Conservation (phyloP, 2,797 vertebrate genomes). For the Poeciliopsis infans region DNA sequence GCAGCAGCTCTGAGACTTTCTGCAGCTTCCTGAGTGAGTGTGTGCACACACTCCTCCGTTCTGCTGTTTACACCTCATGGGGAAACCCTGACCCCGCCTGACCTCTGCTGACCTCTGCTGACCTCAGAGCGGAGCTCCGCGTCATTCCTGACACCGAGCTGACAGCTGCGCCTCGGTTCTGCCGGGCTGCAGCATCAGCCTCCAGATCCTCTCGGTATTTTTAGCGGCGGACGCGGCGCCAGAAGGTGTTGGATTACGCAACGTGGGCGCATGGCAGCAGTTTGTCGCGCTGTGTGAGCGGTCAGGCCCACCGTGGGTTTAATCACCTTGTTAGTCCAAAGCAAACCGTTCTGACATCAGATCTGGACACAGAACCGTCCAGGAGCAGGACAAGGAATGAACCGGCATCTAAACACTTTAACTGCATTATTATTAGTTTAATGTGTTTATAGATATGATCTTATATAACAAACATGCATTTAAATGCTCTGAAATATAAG, state of each 20-base stretch:
- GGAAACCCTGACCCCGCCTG: neutral
- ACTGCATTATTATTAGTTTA: neutral
- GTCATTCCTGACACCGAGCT: neutral
- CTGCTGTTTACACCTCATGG: neutral
- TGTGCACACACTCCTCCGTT: neutral
- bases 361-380: neutral
- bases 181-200: conserved; percentile 33
- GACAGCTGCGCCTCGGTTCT: conserved; percentile 3
- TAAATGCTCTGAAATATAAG: neutral
- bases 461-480: neutral
- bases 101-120: conserved; percentile 4
- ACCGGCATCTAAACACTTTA: neutral
- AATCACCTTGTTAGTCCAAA: neutral
- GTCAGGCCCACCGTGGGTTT: conserved; percentile 11
- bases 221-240: conserved; percentile 52
- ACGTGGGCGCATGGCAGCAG: conserved; percentile 43
- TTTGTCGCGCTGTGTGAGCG: conserved; percentile 37
- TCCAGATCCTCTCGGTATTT: conserved; percentile 61
- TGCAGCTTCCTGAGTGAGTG: neutral
- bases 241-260: conserved; percentile 67
- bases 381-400: neutral
- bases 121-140: neutral
- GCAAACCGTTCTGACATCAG: neutral
- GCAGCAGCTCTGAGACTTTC: neutral
- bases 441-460: too few relatives aligned